phyloP scores from a whole-genome alignment of 2,113 vertebrate species.

The Hemicordylus capensis region DNA sequence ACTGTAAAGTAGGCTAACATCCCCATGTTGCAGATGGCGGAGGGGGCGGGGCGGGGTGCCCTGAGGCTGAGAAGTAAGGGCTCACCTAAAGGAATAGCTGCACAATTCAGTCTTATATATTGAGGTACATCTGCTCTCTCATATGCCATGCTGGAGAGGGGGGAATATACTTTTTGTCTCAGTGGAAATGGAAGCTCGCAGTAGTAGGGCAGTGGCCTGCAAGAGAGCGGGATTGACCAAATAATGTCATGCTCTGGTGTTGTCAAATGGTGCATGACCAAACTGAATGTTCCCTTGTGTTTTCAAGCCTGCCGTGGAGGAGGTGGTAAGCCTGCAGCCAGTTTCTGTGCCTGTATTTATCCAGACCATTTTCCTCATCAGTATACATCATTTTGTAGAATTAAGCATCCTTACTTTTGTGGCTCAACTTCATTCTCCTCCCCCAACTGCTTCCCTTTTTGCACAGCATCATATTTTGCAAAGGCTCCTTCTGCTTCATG shows the following conservation, averaged over 20 bases:
- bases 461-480: slow-evolving; percentile 43
- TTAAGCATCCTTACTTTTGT: not conserved
- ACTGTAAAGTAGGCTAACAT: not conserved
- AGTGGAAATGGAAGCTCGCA: not conserved
- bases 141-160: not conserved
- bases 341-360: slow-evolving; percentile 69
- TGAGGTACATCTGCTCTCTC: not conserved
- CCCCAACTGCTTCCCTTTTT: too few relatives aligned
- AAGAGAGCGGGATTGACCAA: not conserved
- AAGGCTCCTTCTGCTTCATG: slow-evolving; percentile 31
- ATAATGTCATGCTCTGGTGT: slow-evolving; percentile 54
- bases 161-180: too few relatives aligned
- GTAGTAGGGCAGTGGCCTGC: not conserved
- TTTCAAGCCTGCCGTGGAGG: slow-evolving; percentile 95
- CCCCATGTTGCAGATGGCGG: not conserved
- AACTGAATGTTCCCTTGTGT: slow-evolving; percentile 89
- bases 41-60: too few relatives aligned
- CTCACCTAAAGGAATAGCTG: too few relatives aligned
- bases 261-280: slow-evolving; percentile 48
- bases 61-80: too few relatives aligned
- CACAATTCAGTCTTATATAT: too few relatives aligned
- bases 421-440: not conserved
- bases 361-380: slow-evolving; percentile 64
- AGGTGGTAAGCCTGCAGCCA: slow-evolving; percentile 91
- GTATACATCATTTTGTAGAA: slow-evolving; percentile 58